Percentiles rank a stretch among this genome's conserved stretches.
phyloP scores from a whole-genome alignment of 2,888 invertebrate genomes.

The Drosophila barbarae region DNA sequence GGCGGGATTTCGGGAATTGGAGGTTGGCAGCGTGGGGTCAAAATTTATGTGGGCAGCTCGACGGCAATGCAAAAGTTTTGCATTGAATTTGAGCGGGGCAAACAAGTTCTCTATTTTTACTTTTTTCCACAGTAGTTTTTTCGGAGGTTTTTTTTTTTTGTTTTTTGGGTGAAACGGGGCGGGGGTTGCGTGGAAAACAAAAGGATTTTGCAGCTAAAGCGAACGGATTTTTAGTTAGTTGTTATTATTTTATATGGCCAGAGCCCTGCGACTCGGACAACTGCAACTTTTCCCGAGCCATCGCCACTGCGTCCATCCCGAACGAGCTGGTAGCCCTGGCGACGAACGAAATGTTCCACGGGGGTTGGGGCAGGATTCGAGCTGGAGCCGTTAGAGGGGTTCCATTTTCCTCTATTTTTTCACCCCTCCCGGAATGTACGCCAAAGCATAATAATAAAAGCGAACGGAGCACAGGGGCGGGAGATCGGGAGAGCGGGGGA shows the following conservation, averaged over 20 bases:
- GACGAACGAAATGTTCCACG: slow-evolving; percentile 37
- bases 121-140: slow-evolving; percentile 53
- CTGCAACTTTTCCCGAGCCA: slow-evolving; percentile 68
- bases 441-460: slow-evolving; percentile 75
- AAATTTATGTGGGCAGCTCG: slow-evolving; percentile 74
- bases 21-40: slow-evolving; percentile 14
- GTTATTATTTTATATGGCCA: slow-evolving; percentile 72
- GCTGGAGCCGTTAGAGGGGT: slow-evolving; percentile 42
- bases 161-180: slow-evolving; percentile 2
- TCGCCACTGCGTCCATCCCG: slow-evolving; percentile 41
- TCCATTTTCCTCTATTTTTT: slow-evolving; percentile 42
- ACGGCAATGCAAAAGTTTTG: slow-evolving; percentile 68
- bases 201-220: slow-evolving; percentile 75
- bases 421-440: slow-evolving; percentile 63
- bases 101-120: slow-evolving; percentile 60
- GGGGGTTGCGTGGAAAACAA: slow-evolving; percentile 55
- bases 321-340: slow-evolving; percentile 51
- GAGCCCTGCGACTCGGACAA: slow-evolving; percentile 50
- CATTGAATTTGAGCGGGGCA: slow-evolving; percentile 74
- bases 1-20: slow-evolving; percentile 2
- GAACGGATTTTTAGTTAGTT: slow-evolving; percentile 74
- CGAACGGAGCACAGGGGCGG: slow-evolving; percentile 55
- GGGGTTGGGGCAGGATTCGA: slow-evolving; percentile 5
- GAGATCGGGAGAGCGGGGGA: not conserved
- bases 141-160: slow-evolving; percentile 14